Base-by-base conservation (phyloP, 1,140 invertebrate species). In the Pseudomyrmex sp. region DNA sequence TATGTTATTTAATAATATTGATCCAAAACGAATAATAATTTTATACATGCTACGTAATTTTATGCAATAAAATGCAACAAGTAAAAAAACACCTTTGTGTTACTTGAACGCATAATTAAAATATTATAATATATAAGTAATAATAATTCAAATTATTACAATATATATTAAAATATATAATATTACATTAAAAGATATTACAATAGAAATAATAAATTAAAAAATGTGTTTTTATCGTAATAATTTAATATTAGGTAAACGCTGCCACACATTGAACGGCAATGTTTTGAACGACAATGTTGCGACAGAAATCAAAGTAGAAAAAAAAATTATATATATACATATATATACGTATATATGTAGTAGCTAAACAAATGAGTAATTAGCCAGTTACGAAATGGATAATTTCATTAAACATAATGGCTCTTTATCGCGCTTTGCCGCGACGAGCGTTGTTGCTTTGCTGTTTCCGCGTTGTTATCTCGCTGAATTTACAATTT, bases 401-500 rank as follows among this genome's bases (percentile, higher is more conserved):
- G 54, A 72, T 59, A 80, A 80, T 80, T 80, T 72, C 76, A 80
- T 80, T 80, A 80, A 70, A 80, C 66, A 70, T 80, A 80, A 80
- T 72, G 66, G 54, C 44, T 69, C 66, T 80, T 80, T 80, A 48
- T 73, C 70, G 48, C 63, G 20, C 56, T 15, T 62, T 75, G 44
- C 52, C 72, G 44, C 20, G 15, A 7, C 35, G 35, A 4, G 26
- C 79, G 74, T 87, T 89, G 61, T 77, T 70, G 26, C 54, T 58
- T 59, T 80, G 62, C 58, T 59, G 63, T 52, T 68, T 59, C 46
- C 76, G 54, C 85, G 76, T 65, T 66, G 68, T 63, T 84, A 84
- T 87, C 86, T 88, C 61, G 35, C 15, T 56, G 18, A 84, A 87
- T 87, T 86, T 87, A 83, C 85, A 83, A 86, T 84, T 77, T 87